A percentile compares a stretch with the other conserved stretches of the same genome.
These are phyloP conservation scores for Panthera tigris DNA, from an alignment of 2,113 vertebrate species.

Conservation along the genomic window DNA sequence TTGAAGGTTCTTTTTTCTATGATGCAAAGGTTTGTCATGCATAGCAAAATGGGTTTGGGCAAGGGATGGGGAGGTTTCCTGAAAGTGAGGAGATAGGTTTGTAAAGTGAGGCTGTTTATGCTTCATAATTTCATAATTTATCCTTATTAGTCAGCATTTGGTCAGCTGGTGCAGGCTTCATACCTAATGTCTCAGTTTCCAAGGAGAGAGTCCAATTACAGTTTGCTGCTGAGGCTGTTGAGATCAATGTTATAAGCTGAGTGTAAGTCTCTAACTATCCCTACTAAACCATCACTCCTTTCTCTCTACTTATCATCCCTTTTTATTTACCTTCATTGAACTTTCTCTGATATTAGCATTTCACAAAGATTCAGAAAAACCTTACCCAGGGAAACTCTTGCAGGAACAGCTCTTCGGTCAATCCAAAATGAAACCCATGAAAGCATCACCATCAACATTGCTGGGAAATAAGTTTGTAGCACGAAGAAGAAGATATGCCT, in stretches of 20 bases:
- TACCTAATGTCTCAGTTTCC: not conserved
- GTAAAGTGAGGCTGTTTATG: not conserved
- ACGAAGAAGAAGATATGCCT: constrained; percentile 97
- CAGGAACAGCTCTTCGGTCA: constrained; percentile 92
- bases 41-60: not conserved
- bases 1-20: not conserved
- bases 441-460: constrained; percentile 96
- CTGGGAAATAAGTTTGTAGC: constrained; percentile 96
- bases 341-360: not conserved
- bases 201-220: not conserved
- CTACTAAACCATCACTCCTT: not conserved
- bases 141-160: not conserved
- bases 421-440: constrained; percentile 98
- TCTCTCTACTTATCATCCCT: not conserved
- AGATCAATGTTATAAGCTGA: not conserved
- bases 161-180: not conserved
- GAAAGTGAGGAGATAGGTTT: not conserved
- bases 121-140: not conserved
- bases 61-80: not conserved
- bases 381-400: constrained; percentile 94
- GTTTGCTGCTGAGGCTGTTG: not conserved
- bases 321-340: not conserved
- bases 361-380: constrained; percentile 10
- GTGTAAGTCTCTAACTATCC: not conserved
- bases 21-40: not conserved